Base-by-base conservation (phyloP, 1,140 invertebrate species). In the Eubasilissa regina region DNA sequence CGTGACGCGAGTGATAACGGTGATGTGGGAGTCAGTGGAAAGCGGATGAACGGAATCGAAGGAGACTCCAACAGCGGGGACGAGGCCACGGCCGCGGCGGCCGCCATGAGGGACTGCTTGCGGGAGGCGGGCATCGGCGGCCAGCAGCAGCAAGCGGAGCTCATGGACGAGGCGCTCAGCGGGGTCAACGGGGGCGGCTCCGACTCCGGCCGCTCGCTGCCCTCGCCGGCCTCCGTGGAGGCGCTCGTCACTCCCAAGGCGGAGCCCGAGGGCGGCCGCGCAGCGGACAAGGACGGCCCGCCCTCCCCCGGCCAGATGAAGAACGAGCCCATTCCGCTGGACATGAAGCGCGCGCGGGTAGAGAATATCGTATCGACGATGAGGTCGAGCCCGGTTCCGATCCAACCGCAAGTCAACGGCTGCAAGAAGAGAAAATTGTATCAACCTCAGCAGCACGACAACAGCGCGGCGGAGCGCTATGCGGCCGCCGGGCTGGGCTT, bases 391-490 rank as follows among this genome's bases (percentile, higher is more conserved):
- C 95, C 95, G 8, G 93, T 93, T 25, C 88, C 88, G 0, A 84
- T 86, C 56, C 90, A 92, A 75, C 89, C 91, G 6, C 91, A 93
- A 86, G 95, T 96, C 75, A 97, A 96, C 87, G 97, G 95, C 55
- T 98, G 95, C 89, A 98, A 98, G 86, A 99, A 99, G 89, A 92
- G 97, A 19, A 99, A 99, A 87, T 91, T 98, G n/a, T 98, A 98
- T 86, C 96, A 98, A 84, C 97, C 97, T 0, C 96, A 98, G 85
- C 97, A 98, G 84, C 96, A 98, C 85, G 95, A 97, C 84, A 93
- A 89, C 80, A 86, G 88, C 84, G 92, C 93, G 77, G 90, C 90
- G 84, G 86, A 90, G 86, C 81, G 84, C 84, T 83, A 87, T 83
- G 86, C 90, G 80, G 87, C 89, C 80, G 84, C 91, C 80, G 85